Evolutionary conservation across 2,797 vertebrate genomes (phyloP).

Genomic region (Malurus splendens): DNA sequence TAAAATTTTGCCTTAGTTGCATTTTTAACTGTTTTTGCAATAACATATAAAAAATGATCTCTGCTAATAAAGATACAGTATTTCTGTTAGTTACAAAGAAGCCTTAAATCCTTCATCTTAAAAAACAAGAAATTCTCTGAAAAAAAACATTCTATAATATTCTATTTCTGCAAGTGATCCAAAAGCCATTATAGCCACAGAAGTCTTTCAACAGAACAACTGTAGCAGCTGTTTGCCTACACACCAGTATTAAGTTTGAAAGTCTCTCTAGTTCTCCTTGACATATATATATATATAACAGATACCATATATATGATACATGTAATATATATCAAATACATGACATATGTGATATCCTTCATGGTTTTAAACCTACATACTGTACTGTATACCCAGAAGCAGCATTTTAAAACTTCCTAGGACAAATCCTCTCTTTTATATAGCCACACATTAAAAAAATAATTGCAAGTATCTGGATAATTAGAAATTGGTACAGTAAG

Average conservation of each 20-base stretch:
- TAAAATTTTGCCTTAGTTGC: background rate
- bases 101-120: background rate
- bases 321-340: background rate
- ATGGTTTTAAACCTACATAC: background rate
- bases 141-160: background rate
- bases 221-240: background rate
- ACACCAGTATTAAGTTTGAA: background rate
- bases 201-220: background rate
- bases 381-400: background rate
- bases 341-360: background rate
- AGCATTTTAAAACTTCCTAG: background rate
- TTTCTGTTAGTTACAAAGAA: background rate
- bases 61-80: background rate
- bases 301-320: background rate
- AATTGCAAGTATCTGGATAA: background rate
- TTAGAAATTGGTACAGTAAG: background rate
- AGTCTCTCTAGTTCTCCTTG: background rate
- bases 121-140: background rate
- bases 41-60: background rate
- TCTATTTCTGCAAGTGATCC: background rate
- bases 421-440: background rate
- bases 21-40: background rate
- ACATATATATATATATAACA: background rate
- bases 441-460: background rate
- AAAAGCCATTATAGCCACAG: background rate